Evolutionary conservation across 1,140 invertebrate species (phyloP).

Genomic region (Bradynema listronoti): DNA sequence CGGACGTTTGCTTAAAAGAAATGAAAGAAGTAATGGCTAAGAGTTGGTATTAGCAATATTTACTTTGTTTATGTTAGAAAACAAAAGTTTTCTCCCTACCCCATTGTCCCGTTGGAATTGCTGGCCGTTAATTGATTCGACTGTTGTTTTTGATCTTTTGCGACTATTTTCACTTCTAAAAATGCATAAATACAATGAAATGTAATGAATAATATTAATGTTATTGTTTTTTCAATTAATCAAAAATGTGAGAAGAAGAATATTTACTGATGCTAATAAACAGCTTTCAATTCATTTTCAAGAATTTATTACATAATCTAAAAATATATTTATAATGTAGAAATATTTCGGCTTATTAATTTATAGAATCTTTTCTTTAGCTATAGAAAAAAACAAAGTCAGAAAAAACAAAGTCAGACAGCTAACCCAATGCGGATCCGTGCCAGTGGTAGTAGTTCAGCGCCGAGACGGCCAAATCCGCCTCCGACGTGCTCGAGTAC

Average conservation of each 20-base stretch:
- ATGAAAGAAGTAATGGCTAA: neutral
- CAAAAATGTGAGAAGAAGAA: no score
- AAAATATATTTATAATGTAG: no score
- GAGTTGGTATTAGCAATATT: neutral
- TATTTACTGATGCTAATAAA: no score
- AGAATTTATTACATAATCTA: no score
- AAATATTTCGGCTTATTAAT: slow-evolving; percentile 9
- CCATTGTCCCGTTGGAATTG: neutral
- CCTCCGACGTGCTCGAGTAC: slow-evolving; percentile 22
- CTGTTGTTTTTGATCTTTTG: neutral
- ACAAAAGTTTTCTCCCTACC: neutral
- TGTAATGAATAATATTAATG: no score
- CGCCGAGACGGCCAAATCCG: slow-evolving; percentile 32
- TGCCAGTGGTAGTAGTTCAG: slow-evolving; percentile 31
- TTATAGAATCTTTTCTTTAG: neutral
- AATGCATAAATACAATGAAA: no score
- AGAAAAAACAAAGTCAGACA: no score
- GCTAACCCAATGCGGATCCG: slow-evolving; percentile 20
- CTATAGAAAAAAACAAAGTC: slow-evolving; percentile 12
- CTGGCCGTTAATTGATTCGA: neutral
- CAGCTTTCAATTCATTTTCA: no score
- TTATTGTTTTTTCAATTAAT: no score
- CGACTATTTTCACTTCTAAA: slow-evolving; percentile 12
- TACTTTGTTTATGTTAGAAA: neutral
- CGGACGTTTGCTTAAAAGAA: slow-evolving; percentile 4